phyloP scores from a whole-genome alignment of 2,113 vertebrate genomes.

The Petrocephalus zakoni region DNA sequence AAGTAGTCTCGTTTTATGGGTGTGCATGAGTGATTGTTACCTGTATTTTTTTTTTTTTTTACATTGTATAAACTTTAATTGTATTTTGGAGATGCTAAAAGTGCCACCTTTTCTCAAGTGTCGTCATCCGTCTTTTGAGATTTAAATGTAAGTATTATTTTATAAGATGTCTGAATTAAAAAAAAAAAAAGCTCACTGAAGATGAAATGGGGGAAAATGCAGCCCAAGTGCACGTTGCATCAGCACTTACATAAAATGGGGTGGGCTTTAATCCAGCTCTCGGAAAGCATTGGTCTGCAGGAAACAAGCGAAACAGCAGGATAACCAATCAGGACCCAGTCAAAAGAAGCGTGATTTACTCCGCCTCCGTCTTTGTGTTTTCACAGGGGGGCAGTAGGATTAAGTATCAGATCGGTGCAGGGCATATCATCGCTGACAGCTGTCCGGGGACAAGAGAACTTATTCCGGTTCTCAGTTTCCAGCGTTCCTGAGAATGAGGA shows the following conservation, averaged over 20 bases:
- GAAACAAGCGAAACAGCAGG: not conserved
- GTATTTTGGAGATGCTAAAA: constrained; percentile 48
- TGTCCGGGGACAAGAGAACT: not conserved
- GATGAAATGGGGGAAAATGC: not conserved
- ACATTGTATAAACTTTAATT: constrained; percentile 34
- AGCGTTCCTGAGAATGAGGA: constrained; percentile 1
- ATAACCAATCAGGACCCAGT: not conserved
- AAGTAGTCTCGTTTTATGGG: constrained; percentile 30
- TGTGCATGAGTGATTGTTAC: constrained; percentile 40
- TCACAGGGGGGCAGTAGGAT: not conserved
- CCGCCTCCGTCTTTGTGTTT: not conserved
- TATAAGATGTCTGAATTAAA: not conserved
- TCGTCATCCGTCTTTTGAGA: constrained; percentile 40
- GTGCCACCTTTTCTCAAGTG: constrained; percentile 60
- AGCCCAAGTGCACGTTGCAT: not conserved
- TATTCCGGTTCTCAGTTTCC: constrained; percentile 9
- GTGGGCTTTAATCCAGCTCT: not conserved
- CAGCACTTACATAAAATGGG: not conserved
- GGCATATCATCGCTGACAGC: not conserved
- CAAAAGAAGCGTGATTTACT: not conserved
- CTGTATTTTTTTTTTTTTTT: constrained; percentile 47
- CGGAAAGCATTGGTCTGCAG: not conserved
- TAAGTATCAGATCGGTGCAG: not conserved
- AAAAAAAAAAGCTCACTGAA: not conserved
- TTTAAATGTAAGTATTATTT: not conserved